Percentiles rank a stretch among this genome's conserved stretches.
Conservation (phyloP, 2,113 vertebrate species). For the Amphilophus citrinellus region DNA sequence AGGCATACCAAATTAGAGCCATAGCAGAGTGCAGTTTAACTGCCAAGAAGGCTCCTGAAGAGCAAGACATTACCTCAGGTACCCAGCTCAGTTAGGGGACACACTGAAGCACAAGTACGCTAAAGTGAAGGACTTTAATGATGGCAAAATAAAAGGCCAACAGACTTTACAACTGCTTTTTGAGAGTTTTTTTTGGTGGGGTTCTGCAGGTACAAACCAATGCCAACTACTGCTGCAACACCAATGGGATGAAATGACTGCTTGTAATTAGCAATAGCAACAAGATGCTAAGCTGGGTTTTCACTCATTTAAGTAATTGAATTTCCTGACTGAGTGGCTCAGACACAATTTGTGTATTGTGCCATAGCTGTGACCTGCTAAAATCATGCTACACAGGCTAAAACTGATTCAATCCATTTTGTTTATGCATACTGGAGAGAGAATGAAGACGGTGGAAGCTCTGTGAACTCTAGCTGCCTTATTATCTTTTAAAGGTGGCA, state of each 20-base stretch:
- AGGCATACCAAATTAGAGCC: constrained; percentile 65
- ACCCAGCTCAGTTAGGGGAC: constrained; percentile 9
- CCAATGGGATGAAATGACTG: background rate
- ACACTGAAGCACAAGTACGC: background rate
- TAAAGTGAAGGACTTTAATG: background rate
- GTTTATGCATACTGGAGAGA: constrained; percentile 9
- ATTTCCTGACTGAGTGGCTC: background rate
- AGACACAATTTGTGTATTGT: background rate
- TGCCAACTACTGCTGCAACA: background rate
- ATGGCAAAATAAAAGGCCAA: constrained; percentile 13
- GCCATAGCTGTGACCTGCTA: background rate
- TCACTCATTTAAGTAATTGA: background rate
- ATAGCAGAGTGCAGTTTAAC: constrained; percentile 30
- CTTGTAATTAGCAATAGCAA: constrained; percentile 13
- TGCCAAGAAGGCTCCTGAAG: constrained; percentile 32
- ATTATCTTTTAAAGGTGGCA: background rate
- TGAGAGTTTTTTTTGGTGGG: background rate
- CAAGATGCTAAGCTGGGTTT: background rate
- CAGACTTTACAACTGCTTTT: background rate
- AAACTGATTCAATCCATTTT: background rate
- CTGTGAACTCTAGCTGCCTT: background rate
- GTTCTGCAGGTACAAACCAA: constrained; percentile 16
- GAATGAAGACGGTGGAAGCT: background rate
- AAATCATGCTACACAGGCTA: background rate
- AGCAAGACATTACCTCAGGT: constrained; percentile 27